These are phyloP conservation scores for Plebejus anna DNA, from an alignment of 2,888 invertebrate species.

Conservation along the genomic window DNA sequence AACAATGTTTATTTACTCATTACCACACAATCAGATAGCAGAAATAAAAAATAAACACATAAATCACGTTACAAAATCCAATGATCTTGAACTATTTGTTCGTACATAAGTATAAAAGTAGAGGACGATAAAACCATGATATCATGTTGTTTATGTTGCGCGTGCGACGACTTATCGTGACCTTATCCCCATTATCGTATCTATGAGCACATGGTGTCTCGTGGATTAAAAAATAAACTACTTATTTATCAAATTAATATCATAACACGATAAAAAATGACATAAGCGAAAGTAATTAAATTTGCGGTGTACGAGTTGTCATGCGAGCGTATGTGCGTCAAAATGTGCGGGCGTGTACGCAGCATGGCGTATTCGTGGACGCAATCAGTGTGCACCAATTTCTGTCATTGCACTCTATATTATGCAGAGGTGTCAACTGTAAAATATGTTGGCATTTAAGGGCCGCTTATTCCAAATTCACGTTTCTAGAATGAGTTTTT, in stretches of 20 bases:
- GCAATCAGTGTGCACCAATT: not conserved
- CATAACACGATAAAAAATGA: not conserved
- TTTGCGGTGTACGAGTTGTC: not conserved
- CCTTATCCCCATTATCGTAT: slow-evolving; percentile 24
- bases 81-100: slow-evolving; percentile 14
- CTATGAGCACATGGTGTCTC: slow-evolving; percentile 28
- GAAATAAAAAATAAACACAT: not conserved
- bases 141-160: slow-evolving; percentile 28
- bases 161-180: slow-evolving; percentile 27
- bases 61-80: slow-evolving; percentile 11
- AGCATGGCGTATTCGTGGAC: not conserved
- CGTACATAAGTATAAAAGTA: not conserved
- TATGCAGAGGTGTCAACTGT: too few species aligned
- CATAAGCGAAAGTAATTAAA: not conserved
- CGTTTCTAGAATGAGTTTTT: too few species aligned
- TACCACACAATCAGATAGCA: not conserved
- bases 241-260: not conserved
- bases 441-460: too few species aligned
- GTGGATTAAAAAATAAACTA: not conserved
- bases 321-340: not conserved
- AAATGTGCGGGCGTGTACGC: not conserved
- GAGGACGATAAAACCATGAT: slow-evolving; percentile 31
- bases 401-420: too few species aligned
- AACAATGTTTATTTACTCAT: not conserved
- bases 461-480: too few species aligned